phyloP scores from a whole-genome alignment of 2,888 invertebrate genomes.

The Agrotis ipsilon region DNA sequence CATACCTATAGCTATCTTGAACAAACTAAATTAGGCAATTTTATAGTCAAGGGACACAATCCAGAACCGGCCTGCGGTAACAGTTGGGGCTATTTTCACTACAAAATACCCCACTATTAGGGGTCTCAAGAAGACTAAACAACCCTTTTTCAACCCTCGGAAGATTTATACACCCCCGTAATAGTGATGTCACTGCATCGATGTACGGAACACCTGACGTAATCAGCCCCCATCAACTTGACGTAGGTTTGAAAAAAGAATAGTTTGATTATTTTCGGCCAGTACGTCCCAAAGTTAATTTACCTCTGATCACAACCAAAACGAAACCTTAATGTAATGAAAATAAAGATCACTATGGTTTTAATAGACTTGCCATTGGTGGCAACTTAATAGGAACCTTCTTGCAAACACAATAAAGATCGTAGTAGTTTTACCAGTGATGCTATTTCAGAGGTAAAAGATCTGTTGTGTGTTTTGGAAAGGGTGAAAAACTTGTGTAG shows the following conservation, averaged over 20 bases:
- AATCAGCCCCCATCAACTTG: conserved; percentile 76
- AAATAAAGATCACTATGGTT: neutral
- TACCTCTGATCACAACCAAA: neutral
- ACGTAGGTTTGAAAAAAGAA: conserved; percentile 67
- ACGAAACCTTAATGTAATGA: too few relatives aligned
- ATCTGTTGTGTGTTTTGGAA: conserved; percentile 7
- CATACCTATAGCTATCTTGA: neutral
- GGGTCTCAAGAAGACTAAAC: conserved; percentile 64
- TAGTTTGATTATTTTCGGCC: conserved; percentile 58
- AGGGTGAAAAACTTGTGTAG: conserved; percentile 34
- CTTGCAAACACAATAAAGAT: neutral
- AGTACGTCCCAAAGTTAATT: neutral
- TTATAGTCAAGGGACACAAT: conserved; percentile 46
- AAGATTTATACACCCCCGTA: conserved; percentile 64
- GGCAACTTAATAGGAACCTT: too few relatives aligned
- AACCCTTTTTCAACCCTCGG: conserved; percentile 64
- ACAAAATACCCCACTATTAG: conserved; percentile 60
- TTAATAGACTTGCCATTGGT: neutral
- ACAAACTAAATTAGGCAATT: conserved; percentile 49
- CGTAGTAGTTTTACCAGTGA: neutral
- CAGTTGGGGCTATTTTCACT: conserved; percentile 57
- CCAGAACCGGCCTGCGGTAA: conserved; percentile 58
- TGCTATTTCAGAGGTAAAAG: neutral
- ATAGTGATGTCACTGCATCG: conserved; percentile 66
- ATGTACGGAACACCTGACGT: conserved; percentile 69